phyloP scores from a whole-genome alignment of 2,113 vertebrate genomes.

The Danionella cerebrum region DNA sequence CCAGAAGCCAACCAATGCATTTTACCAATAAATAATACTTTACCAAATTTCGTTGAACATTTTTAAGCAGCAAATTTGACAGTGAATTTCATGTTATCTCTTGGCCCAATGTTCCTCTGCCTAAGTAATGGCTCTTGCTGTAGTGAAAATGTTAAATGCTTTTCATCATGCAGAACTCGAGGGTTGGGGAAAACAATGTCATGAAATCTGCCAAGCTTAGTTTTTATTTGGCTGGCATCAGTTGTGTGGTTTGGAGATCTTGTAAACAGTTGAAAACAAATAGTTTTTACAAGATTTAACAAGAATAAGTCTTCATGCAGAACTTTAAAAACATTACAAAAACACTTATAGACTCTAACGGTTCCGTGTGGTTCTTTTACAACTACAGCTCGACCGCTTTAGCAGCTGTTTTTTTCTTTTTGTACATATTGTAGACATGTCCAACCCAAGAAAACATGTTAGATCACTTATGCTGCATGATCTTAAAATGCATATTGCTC shows the following conservation, averaged over 20 bases:
- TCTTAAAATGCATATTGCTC: too few species aligned
- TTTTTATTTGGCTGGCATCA: conserved; percentile 47
- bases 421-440: background rate
- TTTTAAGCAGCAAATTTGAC: too few species aligned
- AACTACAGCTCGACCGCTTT: background rate
- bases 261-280: conserved; percentile 55
- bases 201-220: conserved; percentile 35
- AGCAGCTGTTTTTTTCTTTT: background rate
- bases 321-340: conserved; percentile 27
- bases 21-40: too few species aligned
- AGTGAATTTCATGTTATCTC: too few species aligned
- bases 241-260: conserved; percentile 44
- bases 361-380: background rate
- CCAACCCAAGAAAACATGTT: background rate
- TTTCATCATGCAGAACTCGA: conserved; percentile 21
- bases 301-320: conserved; percentile 13
- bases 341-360: conserved; percentile 14
- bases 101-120: conserved; percentile 4
- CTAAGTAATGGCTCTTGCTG: conserved; percentile 47
- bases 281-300: conserved; percentile 35
- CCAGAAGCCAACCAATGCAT: too few species aligned
- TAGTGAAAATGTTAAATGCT: conserved; percentile 40
- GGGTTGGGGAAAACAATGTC: conserved; percentile 32
- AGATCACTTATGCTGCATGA: background rate
- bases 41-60: too few species aligned